These are phyloP conservation scores for Halocynthia aurantium DNA, from an alignment of 23 tunicate genomes.

Conservation along the genomic window DNA sequence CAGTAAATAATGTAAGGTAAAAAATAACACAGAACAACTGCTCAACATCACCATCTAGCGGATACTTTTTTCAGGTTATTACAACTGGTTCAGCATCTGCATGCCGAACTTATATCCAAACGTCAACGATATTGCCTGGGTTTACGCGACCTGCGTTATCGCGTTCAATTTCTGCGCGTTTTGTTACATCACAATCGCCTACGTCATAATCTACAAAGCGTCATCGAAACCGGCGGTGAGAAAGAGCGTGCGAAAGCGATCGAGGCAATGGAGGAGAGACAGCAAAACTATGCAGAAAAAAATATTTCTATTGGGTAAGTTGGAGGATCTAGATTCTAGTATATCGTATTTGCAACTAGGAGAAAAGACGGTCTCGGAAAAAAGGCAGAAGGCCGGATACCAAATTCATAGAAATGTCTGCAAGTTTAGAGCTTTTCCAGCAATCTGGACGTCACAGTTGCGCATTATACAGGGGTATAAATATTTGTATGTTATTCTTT, in stretches of 20 bases:
- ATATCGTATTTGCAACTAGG: too few relatives aligned
- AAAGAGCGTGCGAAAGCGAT: slow-evolving; percentile 67
- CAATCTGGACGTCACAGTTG: too few relatives aligned
- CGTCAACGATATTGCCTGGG: slow-evolving; percentile 65
- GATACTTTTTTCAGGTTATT: slow-evolving; percentile 43
- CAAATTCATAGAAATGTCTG: too few relatives aligned
- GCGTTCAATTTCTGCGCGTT: slow-evolving; percentile 54
- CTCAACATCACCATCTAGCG: too few relatives aligned
- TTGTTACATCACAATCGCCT: slow-evolving; percentile 67
- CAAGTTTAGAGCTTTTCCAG: too few relatives aligned
- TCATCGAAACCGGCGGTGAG: slow-evolving; percentile 82
- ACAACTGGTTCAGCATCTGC: slow-evolving; percentile 63
- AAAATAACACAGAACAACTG: not conserved
- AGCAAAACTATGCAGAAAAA: slow-evolving; percentile 82
- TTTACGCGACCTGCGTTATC: slow-evolving; percentile 55
- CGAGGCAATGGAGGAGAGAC: slow-evolving; percentile 84
- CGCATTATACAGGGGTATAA: too few relatives aligned
- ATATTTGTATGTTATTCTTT: not conserved
- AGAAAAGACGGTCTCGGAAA: too few relatives aligned
- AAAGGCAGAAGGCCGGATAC: too few relatives aligned
- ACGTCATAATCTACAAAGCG: slow-evolving; percentile 56
- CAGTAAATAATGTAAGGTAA: not conserved
- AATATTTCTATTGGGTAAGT: slow-evolving; percentile 57
- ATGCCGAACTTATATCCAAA: slow-evolving; percentile 68
- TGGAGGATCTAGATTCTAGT: too few relatives aligned